Evolutionary conservation across 2,113 vertebrate species (phyloP), one percentile per base, ranked within the genome.

Genomic region (Scatophagus argus): DNA sequence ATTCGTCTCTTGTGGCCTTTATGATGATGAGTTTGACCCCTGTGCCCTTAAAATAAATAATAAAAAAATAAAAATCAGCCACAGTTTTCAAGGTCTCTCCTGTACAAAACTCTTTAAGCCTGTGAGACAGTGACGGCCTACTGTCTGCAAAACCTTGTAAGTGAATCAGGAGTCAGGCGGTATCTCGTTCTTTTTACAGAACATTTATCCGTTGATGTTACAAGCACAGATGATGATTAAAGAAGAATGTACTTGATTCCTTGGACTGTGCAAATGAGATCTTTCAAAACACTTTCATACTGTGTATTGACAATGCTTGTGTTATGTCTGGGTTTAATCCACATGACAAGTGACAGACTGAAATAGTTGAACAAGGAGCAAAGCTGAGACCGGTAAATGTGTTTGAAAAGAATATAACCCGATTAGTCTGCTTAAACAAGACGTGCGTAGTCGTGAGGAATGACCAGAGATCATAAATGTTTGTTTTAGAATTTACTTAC

Each of bases 111-210:
- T 8, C 66, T 80, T 46, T 13, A 81, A 67, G 51, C 58, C 39
- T 39, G 62, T 4, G 54, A 87, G 77, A 74, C 76, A 67, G 68
- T 78, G 79, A 81, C 63, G 60, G 65, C 65, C 68, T 70, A 67
- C 44, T 79, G 69, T 85, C 70, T 77, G 54, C 8, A 79, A 62
- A 78, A 64, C 85, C 80, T 85, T 89, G 76, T 29, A 79, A 82
- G 63, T 82, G 54, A 84, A 87, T 89, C 54, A 85, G 32, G 52
- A 81, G 44, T 52, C 75, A 56, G 69, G 87, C 61, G 65, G 70
- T 86, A 71, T 76, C 73, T 74, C 21, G 55, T 79, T 85, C 72
- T 89, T 91, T 87, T 87, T 63, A 84, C 27, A 31, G 25, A 63
- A 39, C 32, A 64, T 82, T 66, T 82, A 85, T 87, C 89, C 67